These are phyloP conservation scores for Garra rufa DNA, from an alignment of 2,113 vertebrate species.

Conservation along the genomic window DNA sequence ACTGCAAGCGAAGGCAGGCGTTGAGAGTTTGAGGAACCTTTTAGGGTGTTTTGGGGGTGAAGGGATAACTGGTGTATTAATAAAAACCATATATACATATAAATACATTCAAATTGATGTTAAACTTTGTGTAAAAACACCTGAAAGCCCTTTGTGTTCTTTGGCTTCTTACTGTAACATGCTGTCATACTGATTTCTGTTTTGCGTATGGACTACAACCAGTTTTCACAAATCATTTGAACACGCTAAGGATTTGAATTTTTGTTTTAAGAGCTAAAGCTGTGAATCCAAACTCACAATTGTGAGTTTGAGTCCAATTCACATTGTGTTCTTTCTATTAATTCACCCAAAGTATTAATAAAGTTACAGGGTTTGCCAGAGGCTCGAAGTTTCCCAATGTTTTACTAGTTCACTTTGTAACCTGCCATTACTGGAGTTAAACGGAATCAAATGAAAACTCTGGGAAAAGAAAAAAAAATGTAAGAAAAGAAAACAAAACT, in stretches of 20 bases:
- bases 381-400: background rate
- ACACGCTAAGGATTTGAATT: background rate
- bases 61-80: constrained; percentile 5
- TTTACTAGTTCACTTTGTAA: constrained; percentile 15
- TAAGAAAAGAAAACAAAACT: constrained; percentile 40
- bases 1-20: constrained; percentile 60
- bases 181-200: background rate
- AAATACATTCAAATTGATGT: background rate
- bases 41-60: background rate
- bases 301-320: constrained; percentile 1
- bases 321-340: background rate
- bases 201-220: background rate
- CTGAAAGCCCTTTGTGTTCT: background rate
- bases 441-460: background rate
- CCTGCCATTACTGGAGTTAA: background rate
- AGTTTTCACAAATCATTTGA: background rate
- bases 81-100: background rate
- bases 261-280: background rate
- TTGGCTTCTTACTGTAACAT: constrained; percentile 1
- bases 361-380: background rate
- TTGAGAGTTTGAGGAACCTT: background rate
- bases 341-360: background rate
- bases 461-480: constrained; percentile 29
- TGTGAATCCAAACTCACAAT: background rate
- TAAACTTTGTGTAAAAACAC: background rate